Base-by-base conservation (phyloP, 1,140 invertebrate species). In the Dreissena polymorpha region DNA sequence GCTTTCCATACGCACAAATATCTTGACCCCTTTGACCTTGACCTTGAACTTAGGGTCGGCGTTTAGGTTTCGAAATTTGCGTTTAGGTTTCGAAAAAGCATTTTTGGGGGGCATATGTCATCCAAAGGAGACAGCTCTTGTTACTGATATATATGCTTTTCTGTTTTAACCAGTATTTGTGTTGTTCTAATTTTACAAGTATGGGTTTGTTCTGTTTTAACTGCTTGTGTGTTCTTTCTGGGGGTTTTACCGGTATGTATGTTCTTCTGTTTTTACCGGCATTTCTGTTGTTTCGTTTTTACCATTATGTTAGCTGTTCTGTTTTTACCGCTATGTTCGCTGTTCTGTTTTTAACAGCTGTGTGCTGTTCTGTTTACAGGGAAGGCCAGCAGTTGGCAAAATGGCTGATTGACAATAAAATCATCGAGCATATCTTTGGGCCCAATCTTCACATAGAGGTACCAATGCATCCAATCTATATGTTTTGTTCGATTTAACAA, bases 371-470 rank as follows among this genome's bases (percentile, higher is more conserved):
- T 63, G 39, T 25, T 29, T 10, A 23, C 84, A 90, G 89, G 49
- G 88, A 97, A 72, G 97, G 97, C 0, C 96, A 97, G 81, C 95
- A 96, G 80, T 94, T 99, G 71, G 96, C 96, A 0, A 95, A 96
- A 78, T 99, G 97, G 97, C 92, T 99, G 10, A 96, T 97, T 0
- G 95, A 96, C 68, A 97, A 98, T 91, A 97, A 97, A 91, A 97
- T 99, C 71, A 97, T 99, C 86, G 96, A 97, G 88, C 97, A 98
- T 90, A 96, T 99, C 57, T 99, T 98, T 94, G 97, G 97, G 55
- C 98, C 97, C 65, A 99, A 99, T 94, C 94, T 98, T 74, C 98
- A 99, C 93, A 97, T 98, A 51, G 97, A 98, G 94, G 87, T 88
- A 76, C 51, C 70, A 63, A 2, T 25, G 39, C 49, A 49, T 2